Evolutionary conservation across 2,113 vertebrate species (phyloP).

Genomic region (Clarias macrocephalus): DNA sequence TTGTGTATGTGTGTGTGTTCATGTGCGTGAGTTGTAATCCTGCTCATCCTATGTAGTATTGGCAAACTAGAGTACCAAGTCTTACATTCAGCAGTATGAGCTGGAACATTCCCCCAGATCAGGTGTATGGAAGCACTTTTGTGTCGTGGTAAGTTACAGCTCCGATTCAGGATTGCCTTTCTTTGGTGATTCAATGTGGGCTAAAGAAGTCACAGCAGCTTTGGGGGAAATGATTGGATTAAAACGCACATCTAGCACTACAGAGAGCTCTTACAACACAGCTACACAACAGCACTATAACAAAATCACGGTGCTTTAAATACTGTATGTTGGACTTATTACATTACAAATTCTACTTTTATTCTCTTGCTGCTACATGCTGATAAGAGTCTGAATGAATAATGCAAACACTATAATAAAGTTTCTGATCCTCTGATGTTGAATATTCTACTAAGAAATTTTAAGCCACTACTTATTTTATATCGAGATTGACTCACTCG

Average conservation of each 20-base stretch:
- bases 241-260: neutral
- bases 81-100: neutral
- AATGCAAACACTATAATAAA: neutral
- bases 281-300: neutral
- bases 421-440: neutral
- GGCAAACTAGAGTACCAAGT: neutral
- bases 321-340: neutral
- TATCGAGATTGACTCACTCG: too few species aligned
- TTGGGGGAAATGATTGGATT: neutral
- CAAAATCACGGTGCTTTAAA: neutral
- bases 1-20: too few species aligned
- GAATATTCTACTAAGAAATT: neutral
- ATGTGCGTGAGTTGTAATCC: constrained; percentile 60
- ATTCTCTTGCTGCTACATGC: too few species aligned
- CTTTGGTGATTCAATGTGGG: neutral
- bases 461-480: neutral
- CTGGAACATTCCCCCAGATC: neutral
- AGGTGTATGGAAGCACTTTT: neutral
- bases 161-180: neutral
- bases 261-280: neutral
- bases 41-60: constrained; percentile 48
- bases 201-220: neutral
- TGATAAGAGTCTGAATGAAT: neutral
- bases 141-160: neutral
- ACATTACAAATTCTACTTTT: neutral